A percentile compares a stretch with the other conserved stretches of the same genome.
These are phyloP conservation scores for Trididemnum clinides DNA, from an alignment of 23 tunicate genomes.

Conservation along the genomic window DNA sequence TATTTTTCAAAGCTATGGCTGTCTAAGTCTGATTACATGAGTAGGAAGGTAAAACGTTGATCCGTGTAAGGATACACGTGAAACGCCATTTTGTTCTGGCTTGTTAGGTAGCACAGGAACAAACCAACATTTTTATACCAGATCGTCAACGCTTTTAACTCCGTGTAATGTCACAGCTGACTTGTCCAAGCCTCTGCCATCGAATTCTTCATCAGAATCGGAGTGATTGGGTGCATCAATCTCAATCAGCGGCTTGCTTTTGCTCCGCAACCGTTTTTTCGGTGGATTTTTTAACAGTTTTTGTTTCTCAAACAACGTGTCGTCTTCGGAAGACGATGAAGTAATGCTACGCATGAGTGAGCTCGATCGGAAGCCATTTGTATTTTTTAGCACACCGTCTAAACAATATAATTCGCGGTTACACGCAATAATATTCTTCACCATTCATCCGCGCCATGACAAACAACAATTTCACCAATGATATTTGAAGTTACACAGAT, in stretches of 20 bases:
- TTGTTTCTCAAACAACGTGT: slow-evolving; percentile 20
- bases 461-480: no score
- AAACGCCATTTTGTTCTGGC: no score
- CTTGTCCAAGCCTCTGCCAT: slow-evolving; percentile 5
- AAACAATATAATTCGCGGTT: no score
- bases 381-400: slow-evolving; percentile 17
- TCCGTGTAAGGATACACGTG: no score
- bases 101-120: no score
- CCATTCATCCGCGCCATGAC: no score
- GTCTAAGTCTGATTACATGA: no score
- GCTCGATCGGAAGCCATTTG: slow-evolving; percentile 27
- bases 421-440: no score
- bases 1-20: no score
- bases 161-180: neutral
- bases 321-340: slow-evolving; percentile 39
- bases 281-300: neutral
- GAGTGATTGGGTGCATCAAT: neutral
- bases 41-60: no score
- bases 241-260: neutral
- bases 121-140: no score
- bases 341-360: slow-evolving; percentile 71
- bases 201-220: neutral
- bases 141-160: neutral
- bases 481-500: no score
- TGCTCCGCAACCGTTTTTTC: neutral